These are phyloP conservation scores for Drosophila seguyi DNA, from an alignment of 1,140 invertebrate genomes.

Conservation along the genomic window DNA sequence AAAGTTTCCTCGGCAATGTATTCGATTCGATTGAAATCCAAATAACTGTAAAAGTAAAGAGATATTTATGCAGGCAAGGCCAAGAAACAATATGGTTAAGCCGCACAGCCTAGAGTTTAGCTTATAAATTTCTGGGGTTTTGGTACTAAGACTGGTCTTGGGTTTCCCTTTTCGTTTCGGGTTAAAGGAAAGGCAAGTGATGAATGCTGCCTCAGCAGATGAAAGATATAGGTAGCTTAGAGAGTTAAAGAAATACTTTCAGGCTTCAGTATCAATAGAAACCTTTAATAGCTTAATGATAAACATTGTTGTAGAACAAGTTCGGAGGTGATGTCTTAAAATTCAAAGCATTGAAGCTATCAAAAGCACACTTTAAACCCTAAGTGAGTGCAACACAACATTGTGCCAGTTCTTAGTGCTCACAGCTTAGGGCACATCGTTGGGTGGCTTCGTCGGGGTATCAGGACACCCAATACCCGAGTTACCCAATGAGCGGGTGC, in stretches of 20 bases:
- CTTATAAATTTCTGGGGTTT: slow-evolving; percentile 13
- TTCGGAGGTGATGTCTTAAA: background rate
- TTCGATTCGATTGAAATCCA: slow-evolving; percentile 86
- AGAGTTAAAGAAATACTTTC: background rate
- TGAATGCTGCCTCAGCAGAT: slow-evolving; percentile 8
- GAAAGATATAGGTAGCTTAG: background rate
- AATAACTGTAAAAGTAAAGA: slow-evolving; percentile 80
- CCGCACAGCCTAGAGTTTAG: slow-evolving; percentile 11
- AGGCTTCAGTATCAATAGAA: background rate
- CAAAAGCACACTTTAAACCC: slow-evolving; percentile 12
- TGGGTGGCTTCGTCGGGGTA: background rate
- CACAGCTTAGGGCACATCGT: slow-evolving; percentile 13
- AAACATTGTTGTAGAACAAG: background rate
- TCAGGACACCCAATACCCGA: slow-evolving; percentile 38
- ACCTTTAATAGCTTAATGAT: slow-evolving; percentile 3
- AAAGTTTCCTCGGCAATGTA: slow-evolving; percentile 85
- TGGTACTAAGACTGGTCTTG: background rate
- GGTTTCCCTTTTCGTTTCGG: slow-evolving; percentile 8
- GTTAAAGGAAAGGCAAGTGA: slow-evolving; percentile 21
- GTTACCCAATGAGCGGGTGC: slow-evolving; percentile 23
- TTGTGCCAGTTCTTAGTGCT: slow-evolving; percentile 18
- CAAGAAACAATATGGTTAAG: slow-evolving; percentile 31
- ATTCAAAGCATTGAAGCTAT: background rate
- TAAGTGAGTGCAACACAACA: slow-evolving; percentile 24
- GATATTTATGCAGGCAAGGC: slow-evolving; percentile 48